Evolutionary conservation across 2,888 invertebrate genomes (phyloP), one percentile per base, ranked within the genome.

Genomic region (Incurvaria masculella): DNA sequence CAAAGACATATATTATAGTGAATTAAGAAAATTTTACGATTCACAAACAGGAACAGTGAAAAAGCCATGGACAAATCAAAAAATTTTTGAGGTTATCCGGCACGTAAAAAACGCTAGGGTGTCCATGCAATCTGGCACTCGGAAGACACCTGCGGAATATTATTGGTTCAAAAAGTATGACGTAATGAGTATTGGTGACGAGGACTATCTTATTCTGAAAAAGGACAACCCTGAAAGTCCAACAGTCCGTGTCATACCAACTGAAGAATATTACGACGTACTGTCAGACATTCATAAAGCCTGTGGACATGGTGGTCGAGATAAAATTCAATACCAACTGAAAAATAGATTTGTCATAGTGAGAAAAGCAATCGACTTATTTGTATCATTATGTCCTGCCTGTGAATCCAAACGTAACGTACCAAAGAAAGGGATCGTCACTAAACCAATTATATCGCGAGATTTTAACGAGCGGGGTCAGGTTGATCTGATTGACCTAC

Each of bases 401-500:
- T 33, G 33, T 14, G 3, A 8, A 11, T 14, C 4, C 4, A 33
- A 33, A 33, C 8, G 14, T 4, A 33, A 26, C 21, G 40, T 47
- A 5, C 52, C 53, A 21, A 57, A 52, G 51, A 56, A 42, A 41
- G 56, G 56, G 5, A 56, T 60, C n/a, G 55, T 60, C 11, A 54
- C 56, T 17, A 58, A 57, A 46, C 62, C 59, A 17, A 48, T 64
- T 20, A 46, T 57, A 45, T 53, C 59, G 2, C 46, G 51, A 1
- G 61, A 59, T 27, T 61, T 60, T 51, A 63, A 62, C 49, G 44
- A 26, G 17, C 49, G 59, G 38, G 61, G 63, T 42, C 60, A 62
- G 50, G 55, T 64, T 10, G 62, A 64, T 50, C 46, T 65, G 10
- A 59, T 66, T 18, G 58, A 61, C 46, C 53, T 59, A 21, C 58